Conservation (phyloP, 2,888 invertebrate genomes). For the Xestia sexstrigata region DNA sequence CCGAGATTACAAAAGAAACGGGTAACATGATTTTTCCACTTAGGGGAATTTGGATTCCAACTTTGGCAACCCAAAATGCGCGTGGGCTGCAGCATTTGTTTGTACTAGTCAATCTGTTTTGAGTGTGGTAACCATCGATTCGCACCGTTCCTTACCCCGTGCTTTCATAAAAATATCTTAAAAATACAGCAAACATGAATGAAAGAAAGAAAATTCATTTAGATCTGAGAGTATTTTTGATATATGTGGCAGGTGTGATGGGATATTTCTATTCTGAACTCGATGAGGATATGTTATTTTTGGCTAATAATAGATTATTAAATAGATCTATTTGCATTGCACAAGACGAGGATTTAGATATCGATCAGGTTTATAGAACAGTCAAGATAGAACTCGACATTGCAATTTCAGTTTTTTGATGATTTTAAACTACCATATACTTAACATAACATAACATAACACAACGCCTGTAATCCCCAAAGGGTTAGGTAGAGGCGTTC, state of each 20-base stretch:
- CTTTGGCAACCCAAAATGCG: slow-evolving; percentile 51
- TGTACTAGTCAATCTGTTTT: slow-evolving; percentile 65
- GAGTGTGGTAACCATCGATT: slow-evolving; percentile 65
- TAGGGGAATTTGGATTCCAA: background rate
- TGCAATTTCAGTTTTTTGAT: background rate
- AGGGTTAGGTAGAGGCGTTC: no score
- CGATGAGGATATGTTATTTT: slow-evolving; percentile 24
- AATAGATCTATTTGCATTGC: slow-evolving; percentile 1
- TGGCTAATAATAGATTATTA: slow-evolving; percentile 24
- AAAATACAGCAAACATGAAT: slow-evolving; percentile 51
- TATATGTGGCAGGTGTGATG: slow-evolving; percentile 43
- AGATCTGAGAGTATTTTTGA: slow-evolving; percentile 46
- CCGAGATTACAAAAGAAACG: background rate
- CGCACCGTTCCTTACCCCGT: slow-evolving; percentile 43
- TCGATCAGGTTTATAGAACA: background rate
- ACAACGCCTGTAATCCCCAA: no score
- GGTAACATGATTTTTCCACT: background rate
- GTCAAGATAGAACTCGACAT: background rate
- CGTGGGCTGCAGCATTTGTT: slow-evolving; percentile 65
- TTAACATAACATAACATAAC: no score
- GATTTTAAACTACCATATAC: no score
- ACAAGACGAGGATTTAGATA: background rate
- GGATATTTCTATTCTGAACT: slow-evolving; percentile 35
- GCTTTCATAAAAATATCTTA: slow-evolving; percentile 59
- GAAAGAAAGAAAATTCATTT: slow-evolving; percentile 45